A percentile compares a stretch with the other conserved stretches of the same genome.
Conservation (phyloP, 2,888 invertebrate species). For the Limnephilus lunatus region DNA sequence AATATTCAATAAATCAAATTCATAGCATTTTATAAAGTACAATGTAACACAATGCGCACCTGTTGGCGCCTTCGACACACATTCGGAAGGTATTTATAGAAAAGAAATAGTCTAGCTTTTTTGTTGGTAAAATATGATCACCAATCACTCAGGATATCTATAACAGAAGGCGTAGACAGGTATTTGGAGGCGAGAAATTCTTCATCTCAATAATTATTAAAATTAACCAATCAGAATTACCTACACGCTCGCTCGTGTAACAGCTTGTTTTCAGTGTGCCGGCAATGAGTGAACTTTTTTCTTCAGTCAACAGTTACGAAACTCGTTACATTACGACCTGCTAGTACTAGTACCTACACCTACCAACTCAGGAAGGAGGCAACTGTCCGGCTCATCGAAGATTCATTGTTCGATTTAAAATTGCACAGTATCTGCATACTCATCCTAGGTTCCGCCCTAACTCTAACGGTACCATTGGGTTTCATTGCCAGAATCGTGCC, state of each 20-base stretch:
- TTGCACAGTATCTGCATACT: constrained; percentile 45
- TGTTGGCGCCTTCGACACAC: constrained; percentile 2
- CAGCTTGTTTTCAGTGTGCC: constrained; percentile 1
- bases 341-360: not conserved
- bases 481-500: not conserved
- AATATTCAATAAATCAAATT: not conserved
- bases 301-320: constrained; percentile 31
- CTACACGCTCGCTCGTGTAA: not conserved
- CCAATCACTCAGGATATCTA: not conserved
- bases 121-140: not conserved
- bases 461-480: constrained; percentile 30
- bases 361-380: not conserved
- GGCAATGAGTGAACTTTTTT: constrained; percentile 23
- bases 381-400: constrained; percentile 34
- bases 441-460: constrained; percentile 32
- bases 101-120: not conserved
- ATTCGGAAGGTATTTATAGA: not conserved
- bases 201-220: not conserved
- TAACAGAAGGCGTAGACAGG: not conserved
- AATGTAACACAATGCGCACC: not conserved
- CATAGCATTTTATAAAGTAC: not conserved
- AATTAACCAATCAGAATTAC: not conserved
- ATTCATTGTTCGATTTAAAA: constrained; percentile 41
- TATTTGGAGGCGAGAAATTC: not conserved
- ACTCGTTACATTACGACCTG: constrained; percentile 36